A percentile compares a stretch with the other conserved stretches of the same genome.
Conservation (phyloP, 2,113 vertebrate genomes). For the Indicator maculatus region DNA sequence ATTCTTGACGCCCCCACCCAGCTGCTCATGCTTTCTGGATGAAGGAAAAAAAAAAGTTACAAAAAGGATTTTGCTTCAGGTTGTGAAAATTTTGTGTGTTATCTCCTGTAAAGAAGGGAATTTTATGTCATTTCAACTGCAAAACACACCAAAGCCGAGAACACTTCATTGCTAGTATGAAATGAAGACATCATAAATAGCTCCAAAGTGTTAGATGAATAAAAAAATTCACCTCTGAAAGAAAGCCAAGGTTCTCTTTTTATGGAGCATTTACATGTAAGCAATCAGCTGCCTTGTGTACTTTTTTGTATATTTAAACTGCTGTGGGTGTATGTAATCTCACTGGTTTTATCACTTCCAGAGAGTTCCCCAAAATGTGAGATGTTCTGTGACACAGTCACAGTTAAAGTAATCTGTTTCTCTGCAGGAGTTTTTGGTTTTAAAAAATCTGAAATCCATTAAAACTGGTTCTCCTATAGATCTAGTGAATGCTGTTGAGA, state of each 20-base stretch:
- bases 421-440: not conserved
- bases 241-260: not conserved
- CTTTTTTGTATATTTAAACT: not conserved
- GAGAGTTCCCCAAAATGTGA: not conserved
- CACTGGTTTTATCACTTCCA: not conserved
- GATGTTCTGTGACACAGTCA: not conserved
- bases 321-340: not conserved
- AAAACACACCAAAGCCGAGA: not conserved
- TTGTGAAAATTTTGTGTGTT: not conserved
- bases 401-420: not conserved
- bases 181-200: not conserved
- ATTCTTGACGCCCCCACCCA: constrained; percentile 25
- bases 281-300: not conserved
- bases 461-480: not conserved
- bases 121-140: not conserved
- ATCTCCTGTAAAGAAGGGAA: not conserved
- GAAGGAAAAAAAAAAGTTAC: not conserved
- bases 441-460: not conserved
- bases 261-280: not conserved
- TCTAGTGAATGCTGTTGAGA: not conserved
- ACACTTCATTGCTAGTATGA: not conserved
- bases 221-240: not conserved
- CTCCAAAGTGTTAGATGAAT: not conserved
- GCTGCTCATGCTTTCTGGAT: constrained; percentile 25
- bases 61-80: not conserved